A percentile compares a stretch with the other conserved stretches of the same genome.
These are phyloP conservation scores for Chymomyza amoena DNA, from an alignment of 2,888 invertebrate genomes.

Conservation along the genomic window DNA sequence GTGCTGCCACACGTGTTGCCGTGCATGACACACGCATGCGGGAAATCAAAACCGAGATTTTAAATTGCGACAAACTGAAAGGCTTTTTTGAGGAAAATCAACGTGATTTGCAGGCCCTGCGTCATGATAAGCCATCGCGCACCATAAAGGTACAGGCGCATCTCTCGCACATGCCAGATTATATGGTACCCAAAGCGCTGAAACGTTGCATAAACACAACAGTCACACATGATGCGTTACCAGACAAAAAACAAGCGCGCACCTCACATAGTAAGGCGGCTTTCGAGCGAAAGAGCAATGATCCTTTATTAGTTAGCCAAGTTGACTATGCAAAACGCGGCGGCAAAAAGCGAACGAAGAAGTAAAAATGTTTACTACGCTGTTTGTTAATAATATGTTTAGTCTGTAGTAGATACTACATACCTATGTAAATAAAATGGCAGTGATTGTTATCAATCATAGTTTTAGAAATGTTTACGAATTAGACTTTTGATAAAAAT, in stretches of 20 bases:
- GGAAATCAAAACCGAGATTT: conserved; percentile 96
- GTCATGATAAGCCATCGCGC: conserved; percentile 92
- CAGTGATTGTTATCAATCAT: too few species aligned
- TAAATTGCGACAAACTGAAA: conserved; percentile 94
- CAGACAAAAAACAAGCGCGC: conserved; percentile 36
- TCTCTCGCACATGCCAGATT: conserved; percentile 94
- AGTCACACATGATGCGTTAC: conserved; percentile 4
- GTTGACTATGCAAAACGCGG: conserved; percentile 75
- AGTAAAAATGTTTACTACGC: background rate
- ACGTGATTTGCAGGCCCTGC: conserved; percentile 88
- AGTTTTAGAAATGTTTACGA: background rate
- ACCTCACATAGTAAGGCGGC: conserved; percentile 70
- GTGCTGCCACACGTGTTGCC: conserved; percentile 94
- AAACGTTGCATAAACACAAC: conserved; percentile 81
- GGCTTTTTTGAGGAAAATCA: conserved; percentile 96
- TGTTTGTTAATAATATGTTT: background rate
- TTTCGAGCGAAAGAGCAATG: conserved; percentile 71
- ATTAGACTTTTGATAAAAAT: background rate
- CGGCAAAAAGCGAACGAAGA: conserved; percentile 18
- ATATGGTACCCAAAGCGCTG: conserved; percentile 89
- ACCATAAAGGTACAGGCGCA: conserved; percentile 91
- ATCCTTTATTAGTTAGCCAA: conserved; percentile 76
- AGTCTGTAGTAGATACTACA: background rate
- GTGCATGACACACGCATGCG: conserved; percentile 95
- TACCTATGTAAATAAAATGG: background rate